Conservation (phyloP, 2,113 vertebrate genomes). For the Pimephales promelas region DNA sequence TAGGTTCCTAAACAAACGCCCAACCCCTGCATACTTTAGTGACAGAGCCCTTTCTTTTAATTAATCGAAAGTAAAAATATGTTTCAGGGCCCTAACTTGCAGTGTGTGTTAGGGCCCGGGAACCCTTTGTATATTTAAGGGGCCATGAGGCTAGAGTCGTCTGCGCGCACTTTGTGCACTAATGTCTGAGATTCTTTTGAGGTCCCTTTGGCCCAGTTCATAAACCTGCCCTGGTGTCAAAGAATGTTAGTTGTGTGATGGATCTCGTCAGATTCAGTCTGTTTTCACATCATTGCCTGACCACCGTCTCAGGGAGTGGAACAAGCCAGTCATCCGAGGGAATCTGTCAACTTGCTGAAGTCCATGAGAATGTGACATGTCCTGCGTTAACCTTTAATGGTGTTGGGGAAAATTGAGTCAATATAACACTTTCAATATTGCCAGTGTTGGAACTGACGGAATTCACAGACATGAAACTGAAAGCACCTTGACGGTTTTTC, state of each 20-base stretch:
- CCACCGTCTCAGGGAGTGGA: slow-evolving; percentile 19
- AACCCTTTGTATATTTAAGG: background rate
- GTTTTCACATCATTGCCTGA: slow-evolving; percentile 6
- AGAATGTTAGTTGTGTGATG: background rate
- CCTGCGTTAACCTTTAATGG: slow-evolving; percentile 24
- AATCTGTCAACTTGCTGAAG: slow-evolving; percentile 19
- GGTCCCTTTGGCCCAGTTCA: background rate
- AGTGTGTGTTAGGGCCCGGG: background rate
- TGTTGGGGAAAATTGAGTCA: slow-evolving; percentile 21
- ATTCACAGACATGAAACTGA: background rate
- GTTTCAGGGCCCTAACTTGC: background rate
- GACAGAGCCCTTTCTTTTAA: too few species aligned
- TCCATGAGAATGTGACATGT: slow-evolving; percentile 34
- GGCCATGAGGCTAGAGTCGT: background rate
- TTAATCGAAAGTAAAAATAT: background rate
- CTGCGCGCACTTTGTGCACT: background rate
- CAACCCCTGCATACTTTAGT: too few species aligned
- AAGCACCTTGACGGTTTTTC: background rate
- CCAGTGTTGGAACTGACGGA: slow-evolving; percentile 1
- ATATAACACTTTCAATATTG: background rate
- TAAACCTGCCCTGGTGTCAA: background rate
- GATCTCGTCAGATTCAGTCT: slow-evolving; percentile 12
- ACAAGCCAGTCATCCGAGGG: slow-evolving; percentile 22
- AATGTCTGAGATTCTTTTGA: background rate
- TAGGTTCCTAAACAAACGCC: too few species aligned